phyloP scores from a whole-genome alignment of 1,140 invertebrate genomes.

The Heliconius eleuchia region DNA sequence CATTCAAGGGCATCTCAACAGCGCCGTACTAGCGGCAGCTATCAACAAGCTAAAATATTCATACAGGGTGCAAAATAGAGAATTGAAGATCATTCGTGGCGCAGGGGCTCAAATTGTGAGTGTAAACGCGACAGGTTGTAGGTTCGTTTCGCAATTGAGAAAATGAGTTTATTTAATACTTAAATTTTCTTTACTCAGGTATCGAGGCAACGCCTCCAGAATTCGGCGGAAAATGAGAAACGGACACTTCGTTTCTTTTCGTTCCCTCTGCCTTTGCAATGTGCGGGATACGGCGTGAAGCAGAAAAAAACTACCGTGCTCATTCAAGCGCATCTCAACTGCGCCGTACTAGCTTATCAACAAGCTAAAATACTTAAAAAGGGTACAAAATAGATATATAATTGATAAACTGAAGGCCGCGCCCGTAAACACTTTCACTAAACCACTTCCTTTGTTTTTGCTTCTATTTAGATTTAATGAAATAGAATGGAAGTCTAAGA shows the following conservation, averaged over 20 bases:
- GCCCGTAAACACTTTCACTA: constrained; percentile 22
- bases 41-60: neutral
- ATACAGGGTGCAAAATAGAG: neutral
- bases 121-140: no score
- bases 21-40: neutral
- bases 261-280: no score
- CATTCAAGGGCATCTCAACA: no score
- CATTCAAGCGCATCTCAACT: neutral
- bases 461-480: neutral
- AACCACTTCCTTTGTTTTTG: constrained; percentile 10
- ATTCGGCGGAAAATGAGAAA: no score
- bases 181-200: no score
- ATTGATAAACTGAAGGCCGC: constrained; percentile 13
- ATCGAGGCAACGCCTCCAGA: no score
- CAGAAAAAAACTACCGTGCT: neutral
- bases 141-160: no score
- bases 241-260: no score
- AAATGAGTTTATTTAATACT: no score
- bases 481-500: neutral
- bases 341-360: neutral
- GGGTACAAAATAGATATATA: neutral
- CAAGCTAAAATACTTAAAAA: neutral
- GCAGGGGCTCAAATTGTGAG: no score
- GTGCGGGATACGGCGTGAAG: no score
- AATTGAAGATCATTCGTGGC: no score